Evolutionary conservation across 2,113 vertebrate species (phyloP).

Genomic region (Oryzias javanicus): DNA sequence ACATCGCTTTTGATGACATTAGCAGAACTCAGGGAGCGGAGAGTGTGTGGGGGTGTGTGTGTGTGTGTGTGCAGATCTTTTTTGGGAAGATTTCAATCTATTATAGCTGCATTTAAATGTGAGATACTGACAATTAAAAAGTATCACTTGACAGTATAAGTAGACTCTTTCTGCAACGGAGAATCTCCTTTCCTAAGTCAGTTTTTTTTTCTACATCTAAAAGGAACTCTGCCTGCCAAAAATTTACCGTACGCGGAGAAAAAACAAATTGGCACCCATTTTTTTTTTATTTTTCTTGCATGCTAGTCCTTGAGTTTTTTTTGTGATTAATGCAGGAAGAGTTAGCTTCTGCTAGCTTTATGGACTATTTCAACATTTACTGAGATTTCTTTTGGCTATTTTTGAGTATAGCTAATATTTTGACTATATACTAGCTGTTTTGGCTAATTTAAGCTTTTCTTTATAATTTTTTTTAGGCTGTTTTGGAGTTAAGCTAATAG

Average conservation of each 20-base stretch:
- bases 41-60: too few relatives aligned
- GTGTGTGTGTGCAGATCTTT: background rate
- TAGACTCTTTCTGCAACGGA: conserved; percentile 42
- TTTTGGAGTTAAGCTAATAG: too few relatives aligned
- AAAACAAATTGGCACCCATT: conserved; percentile 16
- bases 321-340: too few relatives aligned
- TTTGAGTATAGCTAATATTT: too few relatives aligned
- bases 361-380: too few relatives aligned
- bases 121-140: conserved; percentile 32
- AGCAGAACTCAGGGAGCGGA: conserved; percentile 30
- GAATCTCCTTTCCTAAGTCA: conserved; percentile 54
- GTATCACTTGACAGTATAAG: conserved; percentile 53
- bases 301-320: conserved; percentile 41
- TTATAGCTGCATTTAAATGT: too few relatives aligned
- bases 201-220: conserved; percentile 41
- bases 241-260: conserved; percentile 10
- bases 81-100: conserved; percentile 23
- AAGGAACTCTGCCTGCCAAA: conserved; percentile 43
- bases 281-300: conserved; percentile 19
- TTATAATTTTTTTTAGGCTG: too few relatives aligned
- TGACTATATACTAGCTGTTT: too few relatives aligned
- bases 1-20: conserved; percentile 57
- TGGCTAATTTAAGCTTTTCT: too few relatives aligned
- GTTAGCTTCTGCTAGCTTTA: too few relatives aligned
- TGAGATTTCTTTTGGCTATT: too few relatives aligned